Conservation (phyloP, 2,113 vertebrate genomes). For the Riparia riparia region DNA sequence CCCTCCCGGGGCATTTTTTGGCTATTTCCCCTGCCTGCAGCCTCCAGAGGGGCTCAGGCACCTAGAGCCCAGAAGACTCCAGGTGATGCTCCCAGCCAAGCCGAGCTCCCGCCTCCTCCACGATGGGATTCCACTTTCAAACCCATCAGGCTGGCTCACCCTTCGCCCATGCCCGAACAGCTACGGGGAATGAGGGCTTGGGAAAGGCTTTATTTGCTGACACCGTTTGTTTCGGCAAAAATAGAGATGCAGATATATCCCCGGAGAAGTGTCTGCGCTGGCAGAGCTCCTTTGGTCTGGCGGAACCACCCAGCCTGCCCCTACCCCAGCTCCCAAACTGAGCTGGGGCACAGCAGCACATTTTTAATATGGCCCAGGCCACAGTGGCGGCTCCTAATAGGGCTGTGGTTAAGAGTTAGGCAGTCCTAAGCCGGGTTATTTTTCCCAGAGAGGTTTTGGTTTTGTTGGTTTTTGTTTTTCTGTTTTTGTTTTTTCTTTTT, state of each 20-base stretch:
- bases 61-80: background rate
- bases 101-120: background rate
- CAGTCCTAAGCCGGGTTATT: background rate
- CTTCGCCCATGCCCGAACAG: background rate
- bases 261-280: constrained; percentile 33
- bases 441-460: constrained; percentile 27
- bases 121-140: fast-evolving
- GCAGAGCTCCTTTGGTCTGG: constrained; percentile 43
- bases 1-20: background rate
- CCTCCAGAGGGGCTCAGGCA: background rate
- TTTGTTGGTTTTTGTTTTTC: background rate
- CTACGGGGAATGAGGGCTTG: background rate
- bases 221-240: constrained; percentile 52
- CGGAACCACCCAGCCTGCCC: constrained; percentile 42
- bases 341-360: constrained; percentile 10
- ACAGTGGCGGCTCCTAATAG: constrained; percentile 47
- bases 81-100: background rate
- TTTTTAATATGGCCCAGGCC: constrained; percentile 58
- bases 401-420: constrained; percentile 44
- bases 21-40: background rate
- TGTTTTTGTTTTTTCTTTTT: too few species aligned
- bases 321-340: background rate
- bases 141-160: background rate
- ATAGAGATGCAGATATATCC: constrained; percentile 48
- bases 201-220: constrained; percentile 66